Evolutionary conservation across 2,113 vertebrate species (phyloP).

Genomic region (Paratilapia polleni): DNA sequence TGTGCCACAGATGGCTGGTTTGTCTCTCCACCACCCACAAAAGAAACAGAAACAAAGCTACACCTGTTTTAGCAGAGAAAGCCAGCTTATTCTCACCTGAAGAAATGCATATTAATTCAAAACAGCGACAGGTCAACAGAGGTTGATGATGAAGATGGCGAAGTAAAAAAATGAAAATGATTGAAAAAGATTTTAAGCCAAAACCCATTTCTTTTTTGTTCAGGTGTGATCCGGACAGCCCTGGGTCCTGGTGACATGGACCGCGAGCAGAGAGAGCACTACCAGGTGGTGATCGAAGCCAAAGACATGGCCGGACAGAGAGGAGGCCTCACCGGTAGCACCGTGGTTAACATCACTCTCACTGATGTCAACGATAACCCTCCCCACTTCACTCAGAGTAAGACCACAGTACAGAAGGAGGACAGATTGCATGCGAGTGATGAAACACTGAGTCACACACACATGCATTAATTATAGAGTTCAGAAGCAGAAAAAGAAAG

Average conservation of each 20-base stretch:
- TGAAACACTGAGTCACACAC: constrained; percentile 9
- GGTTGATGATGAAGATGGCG: neutral
- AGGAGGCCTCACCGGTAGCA: constrained; percentile 90
- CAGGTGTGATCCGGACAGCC: constrained; percentile 94
- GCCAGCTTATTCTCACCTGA: too few species aligned
- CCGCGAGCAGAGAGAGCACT: constrained; percentile 91
- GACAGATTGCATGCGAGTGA: neutral
- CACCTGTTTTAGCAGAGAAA: too few species aligned
- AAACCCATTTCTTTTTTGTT: neutral
- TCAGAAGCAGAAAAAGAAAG: neutral
- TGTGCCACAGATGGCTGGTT: neutral
- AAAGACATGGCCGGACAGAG: constrained; percentile 97
- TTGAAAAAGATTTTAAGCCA: neutral
- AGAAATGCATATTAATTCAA: neutral
- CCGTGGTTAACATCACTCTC: constrained; percentile 90
- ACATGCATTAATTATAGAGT: neutral
- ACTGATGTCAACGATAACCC: constrained; percentile 95
- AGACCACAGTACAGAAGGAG: constrained; percentile 43
- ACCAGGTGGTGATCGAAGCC: constrained; percentile 96
- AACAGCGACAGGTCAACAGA: neutral
- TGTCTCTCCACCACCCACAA: neutral
- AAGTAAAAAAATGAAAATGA: neutral
- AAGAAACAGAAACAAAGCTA: neutral
- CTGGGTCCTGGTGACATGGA: constrained; percentile 90
- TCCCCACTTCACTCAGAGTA: constrained; percentile 91